These are phyloP conservation scores for Calameuta pallipes DNA, from an alignment of 2,888 invertebrate genomes.

Conservation along the genomic window DNA sequence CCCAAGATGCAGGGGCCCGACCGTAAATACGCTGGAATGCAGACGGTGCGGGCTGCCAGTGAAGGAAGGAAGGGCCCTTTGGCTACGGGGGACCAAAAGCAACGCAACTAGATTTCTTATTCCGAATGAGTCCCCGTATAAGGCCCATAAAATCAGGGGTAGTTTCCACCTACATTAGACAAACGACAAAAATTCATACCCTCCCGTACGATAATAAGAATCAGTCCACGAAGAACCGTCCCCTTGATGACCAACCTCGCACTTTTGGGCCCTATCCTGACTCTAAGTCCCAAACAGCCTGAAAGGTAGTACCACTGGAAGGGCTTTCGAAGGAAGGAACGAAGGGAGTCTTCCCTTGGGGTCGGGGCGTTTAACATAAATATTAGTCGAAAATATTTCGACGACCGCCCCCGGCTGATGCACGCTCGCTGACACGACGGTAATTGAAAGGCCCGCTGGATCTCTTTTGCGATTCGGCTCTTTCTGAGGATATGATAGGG, in stretches of 20 bases:
- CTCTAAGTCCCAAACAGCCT: not conserved
- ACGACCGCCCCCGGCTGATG: constrained; percentile 50
- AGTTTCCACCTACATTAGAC: not conserved
- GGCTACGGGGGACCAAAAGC: constrained; percentile 7
- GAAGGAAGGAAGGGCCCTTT: constrained; percentile 27
- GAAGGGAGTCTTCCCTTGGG: not conserved
- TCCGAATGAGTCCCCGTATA: not conserved
- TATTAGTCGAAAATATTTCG: constrained; percentile 58
- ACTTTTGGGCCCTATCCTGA: not conserved
- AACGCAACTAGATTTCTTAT: constrained; percentile 3
- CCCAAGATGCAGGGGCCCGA: constrained; percentile 32
- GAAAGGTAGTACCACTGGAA: not conserved
- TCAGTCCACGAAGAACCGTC: not conserved
- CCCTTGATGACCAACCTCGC: not conserved
- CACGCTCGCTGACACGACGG: constrained; percentile 54
- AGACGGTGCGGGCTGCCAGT: constrained; percentile 42
- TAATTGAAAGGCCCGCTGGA: constrained; percentile 52
- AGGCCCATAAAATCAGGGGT: not conserved
- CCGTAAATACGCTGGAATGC: constrained; percentile 47
- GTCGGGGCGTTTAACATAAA: constrained; percentile 51
- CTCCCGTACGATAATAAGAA: not conserved
- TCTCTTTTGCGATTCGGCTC: not conserved
- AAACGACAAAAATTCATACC: not conserved
- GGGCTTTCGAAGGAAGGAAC: not conserved
- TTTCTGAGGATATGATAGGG: not conserved